Base-by-base conservation (phyloP, 2,797 vertebrate species). In the Danio kyathit region DNA sequence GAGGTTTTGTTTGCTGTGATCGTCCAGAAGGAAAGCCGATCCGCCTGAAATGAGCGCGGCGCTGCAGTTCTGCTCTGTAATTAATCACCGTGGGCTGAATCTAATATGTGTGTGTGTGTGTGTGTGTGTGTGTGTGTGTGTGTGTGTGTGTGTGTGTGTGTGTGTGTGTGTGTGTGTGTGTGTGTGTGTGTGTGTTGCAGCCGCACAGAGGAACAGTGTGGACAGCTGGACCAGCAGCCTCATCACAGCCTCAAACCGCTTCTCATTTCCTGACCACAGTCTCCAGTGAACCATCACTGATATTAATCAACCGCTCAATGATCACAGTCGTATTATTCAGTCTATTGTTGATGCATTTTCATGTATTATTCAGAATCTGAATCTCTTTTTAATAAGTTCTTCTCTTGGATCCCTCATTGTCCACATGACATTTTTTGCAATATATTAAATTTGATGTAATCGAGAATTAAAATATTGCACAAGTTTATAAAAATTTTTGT, bases 1-100 rank as follows among this genome's bases (percentile, higher is more conserved):
- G 80, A 72, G 79, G 74, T 85, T 86, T 86, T 84, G 86, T 85
- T 69, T 76, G 75, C 61, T 81, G 82, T 82, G 70, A 80, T 83
- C 70, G 41, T 52, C 73, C 76, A 77, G 74, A 87, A 82, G 76
- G 81, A 86, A 84, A 85, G 52, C 40, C 7, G 66, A 86, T 79
- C 80, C 21, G 5, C 16, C 76, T 81, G 67, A 85, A 88, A 88
- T 86, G 74, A 83, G 69, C 74, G 76, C 72, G 66, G 46, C 57
- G 14, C 60, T 74, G 56, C 41, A 69, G 65, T 49, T 79, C 60
- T 44, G 64, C 48, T 72, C 82, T 84, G 81, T 85, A 88, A 87
- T 83, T 74, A 86, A 84, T 82, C 78, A 49, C 63, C 84, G 61
- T 78, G 74, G 72, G 83, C 76, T 29, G 74, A 82, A 83, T 81